phyloP scores from a whole-genome alignment of 2,113 vertebrate species.

The Apus apus region DNA sequence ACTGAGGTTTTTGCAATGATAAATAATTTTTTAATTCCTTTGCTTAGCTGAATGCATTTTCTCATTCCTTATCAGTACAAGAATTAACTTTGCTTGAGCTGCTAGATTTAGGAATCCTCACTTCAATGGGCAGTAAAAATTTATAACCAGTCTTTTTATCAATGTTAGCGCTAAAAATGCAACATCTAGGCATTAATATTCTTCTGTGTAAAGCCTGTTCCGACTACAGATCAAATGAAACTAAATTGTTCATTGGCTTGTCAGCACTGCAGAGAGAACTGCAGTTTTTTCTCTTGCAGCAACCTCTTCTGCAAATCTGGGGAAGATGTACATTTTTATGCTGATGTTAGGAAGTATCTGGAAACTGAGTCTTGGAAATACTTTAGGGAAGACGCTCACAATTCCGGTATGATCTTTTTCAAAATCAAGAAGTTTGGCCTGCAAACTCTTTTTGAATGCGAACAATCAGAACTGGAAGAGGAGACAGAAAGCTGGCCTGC shows the following conservation, averaged over 20 bases:
- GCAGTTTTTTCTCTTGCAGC: not conserved
- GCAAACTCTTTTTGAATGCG: not conserved
- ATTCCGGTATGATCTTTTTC: not conserved
- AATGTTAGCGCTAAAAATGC: not conserved
- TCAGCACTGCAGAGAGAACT: slow-evolving; percentile 14
- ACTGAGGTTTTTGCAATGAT: not conserved
- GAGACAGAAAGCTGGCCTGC: not conserved
- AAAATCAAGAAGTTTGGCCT: not conserved
- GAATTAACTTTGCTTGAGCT: slow-evolving; percentile 8
- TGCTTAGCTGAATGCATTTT: slow-evolving; percentile 1
- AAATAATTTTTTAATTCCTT: not conserved
- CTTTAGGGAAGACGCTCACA: not conserved
- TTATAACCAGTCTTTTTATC: not conserved
- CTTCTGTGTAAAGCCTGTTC: slow-evolving; percentile 22
- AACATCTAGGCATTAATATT: not conserved
- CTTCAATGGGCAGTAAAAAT: slow-evolving; percentile 7
- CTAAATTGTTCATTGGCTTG: not conserved
- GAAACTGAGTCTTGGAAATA: not conserved
- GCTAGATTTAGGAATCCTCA: slow-evolving; percentile 16
- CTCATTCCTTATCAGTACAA: not conserved
- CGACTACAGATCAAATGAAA: slow-evolving; percentile 23
- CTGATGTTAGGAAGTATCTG: not conserved
- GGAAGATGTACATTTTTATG: not conserved
- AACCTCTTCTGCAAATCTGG: not conserved
- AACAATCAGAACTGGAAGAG: not conserved